These are phyloP conservation scores for Bombus sibiricus DNA, from an alignment of 1,140 invertebrate genomes.

Conservation along the genomic window DNA sequence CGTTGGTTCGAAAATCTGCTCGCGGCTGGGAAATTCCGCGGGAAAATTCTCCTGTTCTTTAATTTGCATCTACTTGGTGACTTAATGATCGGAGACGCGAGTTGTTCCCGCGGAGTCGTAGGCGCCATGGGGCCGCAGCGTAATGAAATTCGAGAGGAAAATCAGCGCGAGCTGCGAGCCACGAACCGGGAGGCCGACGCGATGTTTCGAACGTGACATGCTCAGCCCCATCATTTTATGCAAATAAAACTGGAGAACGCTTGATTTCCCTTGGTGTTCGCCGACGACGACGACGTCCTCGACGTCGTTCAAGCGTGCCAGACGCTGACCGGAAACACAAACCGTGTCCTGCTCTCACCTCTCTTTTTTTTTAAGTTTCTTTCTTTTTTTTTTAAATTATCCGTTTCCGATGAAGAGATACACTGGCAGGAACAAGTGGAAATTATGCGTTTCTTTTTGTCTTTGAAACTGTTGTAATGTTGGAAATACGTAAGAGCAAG, in stretches of 20 bases:
- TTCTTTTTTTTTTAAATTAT: not conserved
- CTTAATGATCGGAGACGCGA: slow-evolving; percentile 54
- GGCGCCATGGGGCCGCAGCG: slow-evolving; percentile 34
- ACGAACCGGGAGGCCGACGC: slow-evolving; percentile 44
- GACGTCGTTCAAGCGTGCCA: slow-evolving; percentile 18
- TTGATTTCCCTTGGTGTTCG: slow-evolving; percentile 82
- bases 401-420: not conserved
- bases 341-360: not conserved
- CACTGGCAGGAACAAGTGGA: no score
- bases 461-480: not conserved
- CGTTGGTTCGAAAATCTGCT: not conserved
- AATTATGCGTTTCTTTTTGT: not conserved
- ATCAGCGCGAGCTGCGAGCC: slow-evolving; percentile 51
- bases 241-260: slow-evolving; percentile 80
- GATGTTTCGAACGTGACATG: slow-evolving; percentile 74
- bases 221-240: slow-evolving; percentile 82
- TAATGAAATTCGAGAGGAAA: slow-evolving; percentile 68
- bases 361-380: not conserved
- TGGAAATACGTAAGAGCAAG: not conserved
- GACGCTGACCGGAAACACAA: slow-evolving; percentile 43
- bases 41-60: slow-evolving; percentile 35
- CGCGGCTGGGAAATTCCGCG: not conserved
- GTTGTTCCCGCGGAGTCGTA: slow-evolving; percentile 52
- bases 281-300: slow-evolving; percentile 19
- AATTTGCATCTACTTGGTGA: slow-evolving; percentile 58